These are phyloP conservation scores for Escarpia spicata DNA, from an alignment of 2,888 invertebrate genomes.

Conservation along the genomic window DNA sequence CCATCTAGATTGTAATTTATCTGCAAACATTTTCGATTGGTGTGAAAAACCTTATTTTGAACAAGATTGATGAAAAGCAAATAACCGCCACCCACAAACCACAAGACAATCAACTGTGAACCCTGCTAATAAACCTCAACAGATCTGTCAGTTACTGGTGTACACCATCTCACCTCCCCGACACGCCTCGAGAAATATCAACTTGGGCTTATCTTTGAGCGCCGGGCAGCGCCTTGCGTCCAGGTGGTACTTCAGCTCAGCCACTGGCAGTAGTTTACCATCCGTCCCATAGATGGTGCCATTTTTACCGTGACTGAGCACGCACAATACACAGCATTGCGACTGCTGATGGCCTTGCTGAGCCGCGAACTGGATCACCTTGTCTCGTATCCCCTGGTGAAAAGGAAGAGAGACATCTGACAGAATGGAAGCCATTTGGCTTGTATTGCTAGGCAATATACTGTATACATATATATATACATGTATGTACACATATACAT, in stretches of 20 bases:
- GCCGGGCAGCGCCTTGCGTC: conserved; percentile 48
- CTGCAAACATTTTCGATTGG: not conserved
- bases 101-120: not conserved
- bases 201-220: conserved; percentile 56
- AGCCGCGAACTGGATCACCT: conserved; percentile 51
- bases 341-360: conserved; percentile 43
- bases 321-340: conserved; percentile 51
- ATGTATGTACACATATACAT: no score
- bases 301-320: conserved; percentile 59
- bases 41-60: not conserved
- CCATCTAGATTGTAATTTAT: no score
- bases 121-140: not conserved
- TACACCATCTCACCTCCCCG: conserved; percentile 51
- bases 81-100: not conserved
- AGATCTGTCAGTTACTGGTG: not conserved
- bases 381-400: conserved; percentile 43
- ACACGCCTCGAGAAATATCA: conserved; percentile 60
- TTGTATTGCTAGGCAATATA: not conserved
- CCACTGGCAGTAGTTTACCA: conserved; percentile 52
- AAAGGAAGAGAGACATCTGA: not conserved
- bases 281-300: conserved; percentile 58
- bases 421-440: not conserved
- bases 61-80: not conserved
- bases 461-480: not conserved
- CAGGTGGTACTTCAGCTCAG: conserved; percentile 47